phyloP scores from a whole-genome alignment of 2,888 invertebrate species.

The Pteria penguin region DNA sequence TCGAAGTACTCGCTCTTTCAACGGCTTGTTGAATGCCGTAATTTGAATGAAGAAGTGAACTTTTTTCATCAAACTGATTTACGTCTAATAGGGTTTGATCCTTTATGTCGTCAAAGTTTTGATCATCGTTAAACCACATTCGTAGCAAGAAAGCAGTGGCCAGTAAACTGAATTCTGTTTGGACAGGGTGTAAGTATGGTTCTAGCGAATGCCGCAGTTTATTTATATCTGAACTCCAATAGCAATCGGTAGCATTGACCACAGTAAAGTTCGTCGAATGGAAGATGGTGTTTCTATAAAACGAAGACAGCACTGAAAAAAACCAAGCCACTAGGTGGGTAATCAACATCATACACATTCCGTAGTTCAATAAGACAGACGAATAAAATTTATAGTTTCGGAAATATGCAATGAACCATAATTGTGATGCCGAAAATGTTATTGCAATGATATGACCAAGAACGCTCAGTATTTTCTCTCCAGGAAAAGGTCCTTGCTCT shows the following conservation, averaged over 20 bases:
- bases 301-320: background rate
- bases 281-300: background rate
- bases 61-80: background rate
- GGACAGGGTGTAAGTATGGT: background rate
- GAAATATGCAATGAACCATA: constrained; percentile 18
- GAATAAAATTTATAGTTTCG: background rate
- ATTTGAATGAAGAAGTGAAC: background rate
- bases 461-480: constrained; percentile 7
- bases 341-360: constrained; percentile 3
- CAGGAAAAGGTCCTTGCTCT: constrained; percentile 3
- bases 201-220: background rate
- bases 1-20: no score
- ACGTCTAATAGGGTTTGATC: background rate
- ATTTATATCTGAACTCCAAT: constrained; percentile 8
- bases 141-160: constrained; percentile 7
- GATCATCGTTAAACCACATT: constrained; percentile 5
- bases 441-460: constrained; percentile 9
- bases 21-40: background rate
- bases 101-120: background rate
- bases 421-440: constrained; percentile 3
- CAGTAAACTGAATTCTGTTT: constrained; percentile 17
- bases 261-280: background rate
- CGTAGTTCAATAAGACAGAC: constrained; percentile 12
- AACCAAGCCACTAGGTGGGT: constrained; percentile 12
- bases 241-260: background rate